phyloP scores from a whole-genome alignment of 2,888 invertebrate species.

The Heliconius hortense region DNA sequence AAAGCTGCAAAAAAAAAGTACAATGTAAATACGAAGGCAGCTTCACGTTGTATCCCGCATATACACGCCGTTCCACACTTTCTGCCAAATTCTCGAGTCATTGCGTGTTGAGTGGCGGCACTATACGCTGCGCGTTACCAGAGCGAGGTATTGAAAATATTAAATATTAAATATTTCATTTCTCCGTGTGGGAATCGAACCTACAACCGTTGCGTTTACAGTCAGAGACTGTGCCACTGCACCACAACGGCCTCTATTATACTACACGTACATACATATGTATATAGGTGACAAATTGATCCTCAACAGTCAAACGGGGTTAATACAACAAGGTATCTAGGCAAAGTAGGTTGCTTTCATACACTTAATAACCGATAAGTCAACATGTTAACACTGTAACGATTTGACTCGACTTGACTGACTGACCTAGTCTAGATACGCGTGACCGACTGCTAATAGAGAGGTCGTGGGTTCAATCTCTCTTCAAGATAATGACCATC shows the following conservation, averaged over 20 bases:
- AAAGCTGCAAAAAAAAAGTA: slow-evolving; percentile 71
- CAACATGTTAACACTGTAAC: slow-evolving; percentile 1
- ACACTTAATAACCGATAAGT: slow-evolving; percentile 2
- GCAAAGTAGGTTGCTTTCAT: slow-evolving; percentile 12
- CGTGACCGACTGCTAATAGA: neutral
- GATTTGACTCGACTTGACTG: slow-evolving; percentile 15
- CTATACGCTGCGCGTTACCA: too few species aligned
- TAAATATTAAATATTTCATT: too few species aligned
- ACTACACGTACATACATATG: too few species aligned
- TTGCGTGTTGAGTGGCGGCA: too few species aligned
- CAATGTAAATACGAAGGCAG: neutral
- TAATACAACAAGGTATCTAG: slow-evolving; percentile 18
- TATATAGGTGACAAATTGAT: slow-evolving; percentile 7
- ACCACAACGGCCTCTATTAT: too few species aligned
- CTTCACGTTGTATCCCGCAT: neutral
- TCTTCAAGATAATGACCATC: too few species aligned
- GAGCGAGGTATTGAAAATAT: too few species aligned
- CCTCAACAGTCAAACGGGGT: slow-evolving; percentile 15
- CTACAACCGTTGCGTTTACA: too few species aligned
- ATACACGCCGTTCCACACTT: neutral
- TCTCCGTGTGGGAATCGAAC: too few species aligned
- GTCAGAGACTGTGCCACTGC: too few species aligned
- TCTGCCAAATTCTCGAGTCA: too few species aligned
- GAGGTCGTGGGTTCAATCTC: too few species aligned
- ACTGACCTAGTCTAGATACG: slow-evolving; percentile 4